Evolutionary conservation across 2,113 vertebrate species (phyloP).

Genomic region (Tympanuchus pallidicinctus): DNA sequence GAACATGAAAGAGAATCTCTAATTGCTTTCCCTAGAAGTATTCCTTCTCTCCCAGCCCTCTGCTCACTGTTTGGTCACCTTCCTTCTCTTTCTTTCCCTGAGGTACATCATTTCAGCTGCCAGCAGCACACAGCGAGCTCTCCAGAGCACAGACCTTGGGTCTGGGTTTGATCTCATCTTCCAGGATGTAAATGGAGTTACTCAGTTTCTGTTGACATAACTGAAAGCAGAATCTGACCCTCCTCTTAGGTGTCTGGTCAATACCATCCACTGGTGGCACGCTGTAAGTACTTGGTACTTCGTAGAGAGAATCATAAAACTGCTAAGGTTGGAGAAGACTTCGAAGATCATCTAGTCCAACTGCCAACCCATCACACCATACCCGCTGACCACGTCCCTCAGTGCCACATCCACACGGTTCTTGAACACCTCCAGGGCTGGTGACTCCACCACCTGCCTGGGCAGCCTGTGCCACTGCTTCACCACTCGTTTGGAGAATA

Average conservation of each 20-base stretch:
- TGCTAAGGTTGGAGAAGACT: neutral
- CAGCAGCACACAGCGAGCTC: conserved; percentile 16
- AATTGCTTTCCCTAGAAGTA: conserved; percentile 47
- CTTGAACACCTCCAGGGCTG: neutral
- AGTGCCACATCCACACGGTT: neutral
- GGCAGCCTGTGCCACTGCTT: neutral
- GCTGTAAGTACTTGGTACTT: neutral
- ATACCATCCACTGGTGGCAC: neutral
- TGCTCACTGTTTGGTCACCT: conserved; percentile 49
- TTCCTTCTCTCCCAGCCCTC: neutral
- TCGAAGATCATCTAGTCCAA: neutral
- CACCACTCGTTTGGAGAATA: neutral
- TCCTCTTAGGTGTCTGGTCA: neutral
- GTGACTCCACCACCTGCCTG: neutral
- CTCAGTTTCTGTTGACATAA: neutral
- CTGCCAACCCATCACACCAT: neutral
- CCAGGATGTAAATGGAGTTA: neutral
- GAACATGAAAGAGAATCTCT: conserved; percentile 45
- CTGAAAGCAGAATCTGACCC: neutral
- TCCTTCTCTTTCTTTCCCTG: conserved; percentile 23
- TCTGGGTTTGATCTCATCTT: conserved; percentile 39
- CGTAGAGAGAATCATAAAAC: neutral
- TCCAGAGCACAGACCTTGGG: neutral
- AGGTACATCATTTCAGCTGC: conserved; percentile 46
- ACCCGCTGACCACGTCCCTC: neutral